Base-by-base conservation (phyloP, 2,888 invertebrate genomes). In the Thera obeliscata region DNA sequence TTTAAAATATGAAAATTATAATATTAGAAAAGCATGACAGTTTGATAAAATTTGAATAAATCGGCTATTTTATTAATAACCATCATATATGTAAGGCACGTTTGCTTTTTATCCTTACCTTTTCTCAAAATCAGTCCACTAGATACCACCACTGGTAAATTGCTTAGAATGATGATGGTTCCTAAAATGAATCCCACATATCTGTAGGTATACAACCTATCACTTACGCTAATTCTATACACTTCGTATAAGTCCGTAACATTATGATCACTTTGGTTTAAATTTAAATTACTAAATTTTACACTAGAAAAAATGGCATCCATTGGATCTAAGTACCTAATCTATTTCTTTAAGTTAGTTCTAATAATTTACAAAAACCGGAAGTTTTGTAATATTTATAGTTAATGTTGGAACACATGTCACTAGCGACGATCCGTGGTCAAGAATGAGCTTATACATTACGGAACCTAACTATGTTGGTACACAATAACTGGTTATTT, bases 101-200 rank as follows among this genome's bases (percentile, higher is more conserved):
- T 46, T 46, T 9, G 8, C 9, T 35, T 22, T 0, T 2, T 49
- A 22, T 64, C 55, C 80, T 81, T 88, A 95, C 95, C 95, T 92
- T 94, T 95, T 81, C 90, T 94, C 38, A 96, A 86, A 75, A 95
- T 94, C 2, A 96, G 85, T 62, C 95, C 95, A 82, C 95, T 95
- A n/a, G 96, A 95, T 64, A 95, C 85, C 11, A 95, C 95, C n/a
- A 95, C 95, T 5, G 94, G 90, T 43, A 95, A 81, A 84, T 96
- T 96, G 67, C 95, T 88, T 36, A 95, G 72, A 61, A 95, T 94
- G 55, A 95, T 95, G 12, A 95, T 76, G 2, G 87, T 83, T 5
- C 95, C 95, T 56, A 95, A 81, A 11, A 94, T 76, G 64, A 95
- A 95, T 38, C 95, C 94, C 46, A 95, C 86, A 56, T 93, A 86